Evolutionary conservation across 2,797 vertebrate genomes (phyloP).

Genomic region (Acrossocheilus wenchowensis): DNA sequence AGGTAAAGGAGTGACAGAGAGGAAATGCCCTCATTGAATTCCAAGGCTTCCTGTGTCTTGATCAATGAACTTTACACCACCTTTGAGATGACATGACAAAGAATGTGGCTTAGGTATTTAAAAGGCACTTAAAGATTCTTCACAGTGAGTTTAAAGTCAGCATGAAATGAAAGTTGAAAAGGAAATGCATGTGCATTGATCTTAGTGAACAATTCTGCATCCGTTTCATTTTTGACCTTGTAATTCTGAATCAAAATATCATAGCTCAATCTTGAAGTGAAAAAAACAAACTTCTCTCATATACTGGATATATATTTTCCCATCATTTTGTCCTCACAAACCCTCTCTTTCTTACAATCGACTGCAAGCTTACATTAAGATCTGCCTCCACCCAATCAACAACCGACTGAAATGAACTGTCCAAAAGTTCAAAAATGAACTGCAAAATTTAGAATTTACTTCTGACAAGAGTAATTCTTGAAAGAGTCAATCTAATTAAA

Average conservation of each 20-base stretch:
- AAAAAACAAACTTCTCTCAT: neutral
- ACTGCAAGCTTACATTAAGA: neutral
- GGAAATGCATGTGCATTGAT: neutral
- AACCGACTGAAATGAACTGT: neutral
- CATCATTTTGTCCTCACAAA: neutral
- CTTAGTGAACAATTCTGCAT: neutral
- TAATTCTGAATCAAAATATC: neutral
- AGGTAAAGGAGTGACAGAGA: conserved; percentile 14
- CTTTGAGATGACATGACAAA: conserved; percentile 11
- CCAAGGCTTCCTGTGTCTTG: conserved; percentile 35
- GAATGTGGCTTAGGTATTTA: conserved; percentile 51
- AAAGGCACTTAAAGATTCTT: conserved; percentile 11
- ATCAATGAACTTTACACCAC: neutral
- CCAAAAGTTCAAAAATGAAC: no score
- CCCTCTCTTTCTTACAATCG: neutral
- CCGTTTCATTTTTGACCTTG: neutral
- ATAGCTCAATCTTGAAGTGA: neutral
- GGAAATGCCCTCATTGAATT: conserved; percentile 51
- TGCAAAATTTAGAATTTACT: no score
- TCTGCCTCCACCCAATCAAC: neutral
- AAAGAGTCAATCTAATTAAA: no score
- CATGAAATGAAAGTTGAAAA: no score
- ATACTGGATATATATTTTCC: neutral
- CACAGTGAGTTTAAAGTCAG: neutral
- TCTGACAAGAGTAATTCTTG: no score